Percentiles rank a stretch among this genome's conserved stretches.
Conservation (phyloP, 2,888 invertebrate genomes). For the Dexiosoma caninum region DNA sequence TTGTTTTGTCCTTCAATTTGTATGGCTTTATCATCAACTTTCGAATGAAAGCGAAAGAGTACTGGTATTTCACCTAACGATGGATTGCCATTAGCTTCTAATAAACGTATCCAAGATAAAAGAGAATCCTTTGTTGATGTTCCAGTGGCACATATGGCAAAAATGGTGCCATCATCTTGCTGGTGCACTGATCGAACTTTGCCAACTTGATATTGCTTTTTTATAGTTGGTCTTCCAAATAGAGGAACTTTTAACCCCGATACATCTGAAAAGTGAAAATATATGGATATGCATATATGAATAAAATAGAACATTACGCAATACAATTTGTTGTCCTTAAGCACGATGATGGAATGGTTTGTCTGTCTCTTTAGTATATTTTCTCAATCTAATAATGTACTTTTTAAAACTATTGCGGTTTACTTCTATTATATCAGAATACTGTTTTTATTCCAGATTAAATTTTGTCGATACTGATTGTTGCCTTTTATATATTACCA, state of each 20-base stretch:
- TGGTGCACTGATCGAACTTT: conserved; percentile 88
- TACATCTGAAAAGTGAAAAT: conserved; percentile 87
- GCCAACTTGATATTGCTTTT: conserved; percentile 77
- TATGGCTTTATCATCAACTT: conserved; percentile 68
- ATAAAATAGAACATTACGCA: no score
- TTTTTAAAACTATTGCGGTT: no score
- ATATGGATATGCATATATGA: no score
- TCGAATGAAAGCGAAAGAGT: conserved; percentile 87
- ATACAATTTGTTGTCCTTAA: no score
- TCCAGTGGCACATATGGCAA: conserved; percentile 93
- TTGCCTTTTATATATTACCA: no score
- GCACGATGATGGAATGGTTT: no score
- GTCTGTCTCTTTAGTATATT: no score
- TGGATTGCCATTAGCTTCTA: conserved; percentile 88
- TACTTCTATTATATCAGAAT: no score
- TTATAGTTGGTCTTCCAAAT: conserved; percentile 78
- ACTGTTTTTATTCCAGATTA: no score
- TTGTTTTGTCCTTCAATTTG: conserved; percentile 67
- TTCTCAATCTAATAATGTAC: no score
- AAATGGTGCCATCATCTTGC: conserved; percentile 93
- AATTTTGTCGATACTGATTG: no score
- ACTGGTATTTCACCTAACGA: conserved; percentile 86
- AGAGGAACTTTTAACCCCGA: conserved; percentile 82
- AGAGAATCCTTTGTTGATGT: conserved; percentile 93
- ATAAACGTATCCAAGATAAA: conserved; percentile 91